Evolutionary conservation across 2,888 invertebrate species (phyloP).

Genomic region (Argyresthia goedartella): DNA sequence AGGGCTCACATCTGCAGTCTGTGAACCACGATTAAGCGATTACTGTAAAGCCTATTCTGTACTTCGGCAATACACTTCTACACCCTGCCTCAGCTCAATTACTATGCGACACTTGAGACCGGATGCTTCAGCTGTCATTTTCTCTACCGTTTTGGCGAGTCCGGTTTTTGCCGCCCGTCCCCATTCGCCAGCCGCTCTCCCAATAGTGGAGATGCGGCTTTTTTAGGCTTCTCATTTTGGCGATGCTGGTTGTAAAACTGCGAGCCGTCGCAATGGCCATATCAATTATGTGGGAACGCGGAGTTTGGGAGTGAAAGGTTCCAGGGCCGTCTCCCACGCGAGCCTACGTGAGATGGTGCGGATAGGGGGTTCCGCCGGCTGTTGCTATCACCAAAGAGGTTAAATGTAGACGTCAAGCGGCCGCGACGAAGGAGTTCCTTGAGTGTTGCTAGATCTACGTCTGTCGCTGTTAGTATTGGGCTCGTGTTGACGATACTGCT

Average conservation of each 20-base stretch:
- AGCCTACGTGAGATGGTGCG: not conserved
- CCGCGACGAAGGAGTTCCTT: no score
- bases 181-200: constrained; percentile 27
- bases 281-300: constrained; percentile 47
- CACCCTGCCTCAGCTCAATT: constrained; percentile 15
- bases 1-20: not conserved
- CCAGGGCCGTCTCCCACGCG: not conserved
- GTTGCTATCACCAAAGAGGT: not conserved
- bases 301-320: constrained; percentile 31
- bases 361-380: not conserved
- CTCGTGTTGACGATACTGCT: no score
- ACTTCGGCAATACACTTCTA: not conserved
- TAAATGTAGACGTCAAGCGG: not conserved
- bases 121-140: constrained; percentile 17
- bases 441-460: no score
- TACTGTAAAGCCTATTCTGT: constrained; percentile 16
- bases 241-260: constrained; percentile 8
- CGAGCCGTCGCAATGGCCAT: constrained; percentile 19
- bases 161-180: constrained; percentile 31
- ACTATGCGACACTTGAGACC: constrained; percentile 28
- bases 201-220: constrained; percentile 2
- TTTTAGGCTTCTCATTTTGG: constrained; percentile 8
- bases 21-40: constrained; percentile 34
- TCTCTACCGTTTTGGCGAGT: constrained; percentile 22
- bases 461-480: no score